Base-by-base conservation (phyloP, 2,888 invertebrate genomes). In the Drosophila mayaguana region DNA sequence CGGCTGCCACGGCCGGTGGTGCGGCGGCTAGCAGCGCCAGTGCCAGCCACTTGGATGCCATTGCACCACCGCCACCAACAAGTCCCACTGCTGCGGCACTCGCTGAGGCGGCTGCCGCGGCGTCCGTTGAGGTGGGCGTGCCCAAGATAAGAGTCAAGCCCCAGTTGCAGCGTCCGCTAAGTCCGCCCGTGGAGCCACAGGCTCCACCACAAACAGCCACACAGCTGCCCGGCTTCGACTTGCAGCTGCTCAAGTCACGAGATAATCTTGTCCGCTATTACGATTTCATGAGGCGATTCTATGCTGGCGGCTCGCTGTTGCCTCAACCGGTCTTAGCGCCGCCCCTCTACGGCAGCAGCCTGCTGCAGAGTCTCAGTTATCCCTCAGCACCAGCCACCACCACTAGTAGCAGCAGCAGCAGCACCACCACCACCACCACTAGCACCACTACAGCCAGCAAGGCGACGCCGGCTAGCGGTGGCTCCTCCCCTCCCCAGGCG, bases 261-360 rank as follows among this genome's bases (percentile, higher is more conserved):
- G 92, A 91, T 20, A 92, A 90, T 83, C 87, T 92, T 16, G 66
- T 91, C 38, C 85, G 91, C 40, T 92, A 92, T 68, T 92, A 92
- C 66, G 92, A 92, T 57, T 92, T 92, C 56, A 92, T 92, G 92
- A 69, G 91, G 36, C 91, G 92, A 32, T 87, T 92, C 36, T 92
- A 92, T 75, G 73, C 83, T 38, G 91, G 90, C 45, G 80, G 80
- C 36, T 73, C 79, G n/a, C 54, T 78, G 78, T 65, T 84, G 55
- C 68, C 54, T 14, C 88, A 89, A 84, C 83, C 90, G 72, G 82
- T 88, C 57, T 69, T 88, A 65, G 78, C 83, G 20, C 89, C 91
- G 71, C 79, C 89, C 63, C 70, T 81, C 43, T 87, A 75, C 48
- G 81, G 85, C 66, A 84, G 85, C 76, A 81, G 87, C 43, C 67